A percentile compares a stretch with the other conserved stretches of the same genome.
Evolutionary conservation across 1,140 invertebrate genomes (phyloP).

Genomic region (Drosophila parabipectinata): DNA sequence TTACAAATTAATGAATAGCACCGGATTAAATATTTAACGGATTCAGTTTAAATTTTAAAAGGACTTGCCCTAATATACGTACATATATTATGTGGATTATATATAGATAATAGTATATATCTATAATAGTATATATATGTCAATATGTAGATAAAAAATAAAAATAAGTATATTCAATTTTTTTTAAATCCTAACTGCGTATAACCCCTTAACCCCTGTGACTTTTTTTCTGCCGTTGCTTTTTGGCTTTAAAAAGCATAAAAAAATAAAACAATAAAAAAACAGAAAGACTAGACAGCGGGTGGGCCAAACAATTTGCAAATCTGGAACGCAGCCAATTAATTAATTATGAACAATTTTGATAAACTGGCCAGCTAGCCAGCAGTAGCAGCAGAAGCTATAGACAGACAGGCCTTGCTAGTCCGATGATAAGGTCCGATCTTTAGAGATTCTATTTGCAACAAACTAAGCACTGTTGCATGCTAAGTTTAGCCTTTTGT

Average conservation of each 20-base stretch:
- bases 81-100: too few species aligned
- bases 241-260: constrained; percentile 45
- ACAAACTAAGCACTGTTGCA: constrained; percentile 38
- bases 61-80: too few species aligned
- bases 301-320: constrained; percentile 71
- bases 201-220: too few species aligned
- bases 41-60: too few species aligned
- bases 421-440: constrained; percentile 5
- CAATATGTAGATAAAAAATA: too few species aligned
- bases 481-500: constrained; percentile 82
- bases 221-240: constrained; percentile 13
- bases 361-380: constrained; percentile 62
- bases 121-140: too few species aligned
- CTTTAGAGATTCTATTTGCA: constrained; percentile 54
- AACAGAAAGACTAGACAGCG: constrained; percentile 7
- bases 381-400: neutral
- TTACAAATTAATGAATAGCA: neutral
- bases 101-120: too few species aligned
- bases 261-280: constrained; percentile 67
- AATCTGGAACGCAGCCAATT: constrained; percentile 81
- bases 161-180: too few species aligned
- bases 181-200: too few species aligned
- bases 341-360: constrained; percentile 83
- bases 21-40: constrained; percentile 10
- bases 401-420: too few species aligned